Evolutionary conservation across 2,113 vertebrate species (phyloP).

Genomic region (Alligator sinensis): DNA sequence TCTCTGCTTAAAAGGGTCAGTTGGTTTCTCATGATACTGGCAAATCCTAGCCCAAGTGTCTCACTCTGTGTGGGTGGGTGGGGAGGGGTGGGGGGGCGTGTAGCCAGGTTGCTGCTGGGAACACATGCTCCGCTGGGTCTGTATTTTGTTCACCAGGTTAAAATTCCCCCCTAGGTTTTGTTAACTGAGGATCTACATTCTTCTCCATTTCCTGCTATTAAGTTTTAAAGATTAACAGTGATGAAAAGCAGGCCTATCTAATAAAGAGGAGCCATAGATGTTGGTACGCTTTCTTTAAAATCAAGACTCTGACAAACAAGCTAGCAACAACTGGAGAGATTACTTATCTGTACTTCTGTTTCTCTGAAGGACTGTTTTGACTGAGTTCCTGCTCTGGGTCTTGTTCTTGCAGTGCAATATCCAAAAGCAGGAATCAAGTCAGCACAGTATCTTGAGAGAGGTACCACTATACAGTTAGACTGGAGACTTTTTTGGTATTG

Average conservation of each 20-base stretch:
- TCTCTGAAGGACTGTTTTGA: background rate
- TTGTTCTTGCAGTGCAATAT: background rate
- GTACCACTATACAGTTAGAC: background rate
- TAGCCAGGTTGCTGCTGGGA: background rate
- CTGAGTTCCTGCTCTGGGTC: background rate
- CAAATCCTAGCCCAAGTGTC: rapidly evolving
- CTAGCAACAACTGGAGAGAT: background rate
- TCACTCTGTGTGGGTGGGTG: background rate
- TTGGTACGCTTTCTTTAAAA: background rate
- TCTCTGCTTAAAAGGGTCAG: background rate
- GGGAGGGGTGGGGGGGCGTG: too few relatives aligned
- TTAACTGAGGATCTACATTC: too few relatives aligned
- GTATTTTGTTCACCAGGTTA: background rate
- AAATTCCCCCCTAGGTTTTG: too few relatives aligned
- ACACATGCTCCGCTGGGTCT: too few relatives aligned
- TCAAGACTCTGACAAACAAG: background rate
- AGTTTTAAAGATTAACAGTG: background rate
- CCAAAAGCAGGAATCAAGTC: background rate
- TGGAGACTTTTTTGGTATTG: background rate
- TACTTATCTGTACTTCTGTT: background rate
- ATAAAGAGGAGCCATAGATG: background rate
- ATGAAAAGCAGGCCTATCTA: background rate
- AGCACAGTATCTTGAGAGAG: background rate
- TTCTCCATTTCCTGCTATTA: background rate
- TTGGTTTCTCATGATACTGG: background rate